A percentile compares a stretch with the other conserved stretches of the same genome.
phyloP scores from a whole-genome alignment of 2,113 vertebrate genomes.

The Burhinus bistriatus region DNA sequence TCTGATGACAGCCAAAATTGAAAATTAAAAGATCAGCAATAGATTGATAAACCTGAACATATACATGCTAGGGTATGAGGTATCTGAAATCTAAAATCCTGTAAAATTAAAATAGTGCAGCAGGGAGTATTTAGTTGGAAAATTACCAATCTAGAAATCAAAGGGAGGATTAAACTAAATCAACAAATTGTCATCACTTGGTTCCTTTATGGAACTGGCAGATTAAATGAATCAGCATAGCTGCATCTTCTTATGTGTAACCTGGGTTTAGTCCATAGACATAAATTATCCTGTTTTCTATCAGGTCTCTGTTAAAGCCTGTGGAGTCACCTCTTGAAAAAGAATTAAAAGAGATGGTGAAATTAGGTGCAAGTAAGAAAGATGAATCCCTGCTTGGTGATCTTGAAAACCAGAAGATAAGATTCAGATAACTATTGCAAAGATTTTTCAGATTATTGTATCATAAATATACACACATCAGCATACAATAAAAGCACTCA shows the following conservation, averaged over 20 bases:
- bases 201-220: background rate
- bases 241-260: background rate
- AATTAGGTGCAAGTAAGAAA: background rate
- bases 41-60: background rate
- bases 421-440: background rate
- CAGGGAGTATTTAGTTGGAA: background rate
- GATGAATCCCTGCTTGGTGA: background rate
- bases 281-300: background rate
- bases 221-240: background rate
- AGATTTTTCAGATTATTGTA: background rate
- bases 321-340: background rate
- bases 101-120: background rate
- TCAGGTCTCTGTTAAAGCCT: background rate
- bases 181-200: background rate
- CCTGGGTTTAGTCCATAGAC: background rate
- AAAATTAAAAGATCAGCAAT: background rate
- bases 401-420: background rate
- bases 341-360: background rate
- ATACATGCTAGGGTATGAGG: background rate
- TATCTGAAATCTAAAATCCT: background rate
- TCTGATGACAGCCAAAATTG: background rate
- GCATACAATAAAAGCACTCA: background rate
- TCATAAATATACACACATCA: background rate
- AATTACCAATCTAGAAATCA: background rate
- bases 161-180: background rate